Evolutionary conservation across 2,888 invertebrate species (phyloP), one percentile per base, ranked within the genome.

Genomic region (Cremastinae sp.): DNA sequence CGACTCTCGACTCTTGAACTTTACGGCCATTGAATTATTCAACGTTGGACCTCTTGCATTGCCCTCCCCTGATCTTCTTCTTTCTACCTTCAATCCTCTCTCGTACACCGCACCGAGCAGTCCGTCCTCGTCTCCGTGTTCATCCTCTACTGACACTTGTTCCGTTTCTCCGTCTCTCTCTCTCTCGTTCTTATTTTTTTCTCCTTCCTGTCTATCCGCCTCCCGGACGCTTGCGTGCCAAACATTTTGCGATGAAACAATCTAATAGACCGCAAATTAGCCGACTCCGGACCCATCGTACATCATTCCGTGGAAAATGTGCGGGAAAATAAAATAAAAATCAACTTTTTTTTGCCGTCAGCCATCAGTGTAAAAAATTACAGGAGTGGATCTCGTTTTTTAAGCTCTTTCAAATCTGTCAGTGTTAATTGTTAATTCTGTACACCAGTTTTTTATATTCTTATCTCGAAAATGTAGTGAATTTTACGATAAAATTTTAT

Each of bases 1-100:
- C 72, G 79, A 78, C 79, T 75, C 74, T 74, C 78, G 61, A 70
- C 75, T 77, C 73, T 75, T 78, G 73, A 79, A 78, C 78, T 79
- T 79, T 75, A 78, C 78, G 75, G 75, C 69, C 76, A 77, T 75
- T 79, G 79, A 79, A 79, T 79, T 69, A 79, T 79, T 79, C 79
- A 79, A 79, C 75, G 75, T 74, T 78, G 78, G 71, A 72, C 78
- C 74, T 75, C 70, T 37, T 22, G n/a, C 70, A 20, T 56, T 64
- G 59, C 69, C 41, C 59, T 53, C 22, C 41, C 37, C 56, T 10
- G 53, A 39, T 39, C 41, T 37, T n/a, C 58, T 58, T 37, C 28
- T 16, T 16, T 51, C 16, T 28, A 22, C 18, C 43, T 45, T 55
- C 75, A 43, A 43, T 58, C 62, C 35, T 43, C 35, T 43, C 43